Percentiles rank a stretch among this genome's conserved stretches.
phyloP scores from a whole-genome alignment of 2,888 invertebrate species.

The Liodrosophila aerea region DNA sequence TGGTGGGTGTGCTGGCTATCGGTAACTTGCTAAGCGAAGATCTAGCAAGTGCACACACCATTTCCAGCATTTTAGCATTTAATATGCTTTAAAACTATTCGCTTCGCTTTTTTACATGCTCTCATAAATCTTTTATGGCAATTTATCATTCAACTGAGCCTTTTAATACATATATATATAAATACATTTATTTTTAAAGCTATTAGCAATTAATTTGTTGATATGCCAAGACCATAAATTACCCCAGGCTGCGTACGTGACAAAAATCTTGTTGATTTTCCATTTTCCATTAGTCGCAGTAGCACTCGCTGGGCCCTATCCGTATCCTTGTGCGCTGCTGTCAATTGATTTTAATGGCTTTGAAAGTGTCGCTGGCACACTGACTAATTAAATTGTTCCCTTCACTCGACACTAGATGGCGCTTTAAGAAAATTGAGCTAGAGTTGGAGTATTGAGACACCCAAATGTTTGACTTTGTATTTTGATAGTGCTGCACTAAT shows the following conservation, averaged over 20 bases:
- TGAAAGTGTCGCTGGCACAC: constrained; percentile 47
- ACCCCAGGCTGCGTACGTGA: constrained; percentile 52
- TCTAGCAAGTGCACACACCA: too few relatives aligned
- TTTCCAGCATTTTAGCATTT: too few relatives aligned
- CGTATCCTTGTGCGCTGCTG: constrained; percentile 26
- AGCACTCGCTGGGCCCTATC: constrained; percentile 7
- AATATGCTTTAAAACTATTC: not conserved
- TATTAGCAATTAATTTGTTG: constrained; percentile 54
- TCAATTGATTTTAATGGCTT: constrained; percentile 52
- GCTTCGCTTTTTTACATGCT: not conserved
- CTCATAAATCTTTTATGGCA: constrained; percentile 26
- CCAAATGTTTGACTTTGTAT: constrained; percentile 12
- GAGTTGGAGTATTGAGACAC: not conserved
- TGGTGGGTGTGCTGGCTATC: too few relatives aligned
- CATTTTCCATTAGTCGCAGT: constrained; percentile 16
- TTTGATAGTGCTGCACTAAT: constrained; percentile 30
- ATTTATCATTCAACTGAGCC: constrained; percentile 38
- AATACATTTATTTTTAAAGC: constrained; percentile 2
- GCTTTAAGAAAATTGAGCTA: not conserved
- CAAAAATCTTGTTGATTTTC: constrained; percentile 48
- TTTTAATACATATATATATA: not conserved
- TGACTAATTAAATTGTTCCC: constrained; percentile 54
- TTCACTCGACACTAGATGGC: constrained; percentile 9
- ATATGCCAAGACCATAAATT: constrained; percentile 54
- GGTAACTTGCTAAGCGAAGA: too few relatives aligned